phyloP scores from a whole-genome alignment of 2,888 invertebrate genomes.

The Hemicrepidius hirtus region DNA sequence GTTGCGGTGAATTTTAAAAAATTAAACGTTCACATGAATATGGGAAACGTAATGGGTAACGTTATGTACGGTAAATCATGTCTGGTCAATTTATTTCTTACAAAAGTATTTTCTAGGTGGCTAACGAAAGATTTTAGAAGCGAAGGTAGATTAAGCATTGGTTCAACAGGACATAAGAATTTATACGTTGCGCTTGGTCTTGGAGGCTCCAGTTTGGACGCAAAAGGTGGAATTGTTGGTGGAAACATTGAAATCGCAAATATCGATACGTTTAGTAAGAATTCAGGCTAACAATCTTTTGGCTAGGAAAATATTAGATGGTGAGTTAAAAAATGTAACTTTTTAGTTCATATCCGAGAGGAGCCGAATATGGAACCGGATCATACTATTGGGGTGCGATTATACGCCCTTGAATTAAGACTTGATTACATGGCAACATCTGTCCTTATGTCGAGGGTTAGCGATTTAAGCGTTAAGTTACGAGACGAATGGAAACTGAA shows the following conservation, averaged over 20 bases:
- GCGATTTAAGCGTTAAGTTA: constrained; percentile 85
- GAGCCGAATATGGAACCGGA: constrained; percentile 93
- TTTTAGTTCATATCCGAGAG: constrained; percentile 88
- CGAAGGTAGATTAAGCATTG: constrained; percentile 93
- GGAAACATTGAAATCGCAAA: constrained; percentile 94
- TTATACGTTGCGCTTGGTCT: constrained; percentile 92
- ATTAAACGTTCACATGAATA: constrained; percentile 98
- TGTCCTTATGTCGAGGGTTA: constrained; percentile 92
- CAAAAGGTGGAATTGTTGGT: constrained; percentile 98
- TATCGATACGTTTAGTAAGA: constrained; percentile 87
- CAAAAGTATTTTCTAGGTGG: constrained; percentile 78
- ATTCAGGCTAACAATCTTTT: too few relatives aligned
- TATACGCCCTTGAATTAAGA: constrained; percentile 91
- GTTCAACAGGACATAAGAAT: constrained; percentile 95
- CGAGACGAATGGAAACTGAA: constrained; percentile 92
- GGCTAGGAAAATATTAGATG: too few relatives aligned
- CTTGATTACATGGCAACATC: constrained; percentile 99
- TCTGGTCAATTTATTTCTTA: neutral
- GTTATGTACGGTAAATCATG: constrained; percentile 77
- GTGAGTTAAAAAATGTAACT: too few relatives aligned
- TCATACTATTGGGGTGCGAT: constrained; percentile 87
- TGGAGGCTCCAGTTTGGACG: constrained; percentile 93
- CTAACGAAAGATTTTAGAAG: constrained; percentile 93
- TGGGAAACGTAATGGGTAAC: constrained; percentile 99
- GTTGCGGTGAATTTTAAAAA: constrained; percentile 97